These are phyloP conservation scores for Motacilla tschutschensis DNA, from an alignment of 2,113 vertebrate species.

Conservation along the genomic window DNA sequence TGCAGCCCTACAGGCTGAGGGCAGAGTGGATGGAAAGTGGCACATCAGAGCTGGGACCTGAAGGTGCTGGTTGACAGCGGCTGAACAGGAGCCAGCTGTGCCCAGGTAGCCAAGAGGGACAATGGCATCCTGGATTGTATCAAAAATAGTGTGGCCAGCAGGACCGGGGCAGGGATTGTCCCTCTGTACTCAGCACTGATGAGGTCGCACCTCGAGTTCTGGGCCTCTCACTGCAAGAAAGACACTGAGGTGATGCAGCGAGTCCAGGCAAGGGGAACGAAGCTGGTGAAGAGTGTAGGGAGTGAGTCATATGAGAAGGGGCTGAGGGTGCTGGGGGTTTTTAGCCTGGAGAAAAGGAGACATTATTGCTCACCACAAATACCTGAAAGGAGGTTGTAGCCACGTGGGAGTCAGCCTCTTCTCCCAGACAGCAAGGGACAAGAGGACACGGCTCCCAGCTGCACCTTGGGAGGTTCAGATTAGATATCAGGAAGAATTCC, in stretches of 20 bases:
- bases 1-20: neutral
- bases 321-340: neutral
- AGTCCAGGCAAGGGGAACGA: neutral
- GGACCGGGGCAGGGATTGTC: neutral
- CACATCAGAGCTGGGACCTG: no score
- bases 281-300: neutral
- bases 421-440: neutral
- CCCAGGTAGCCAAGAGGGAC: neutral
- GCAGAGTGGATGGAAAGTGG: neutral
- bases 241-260: neutral
- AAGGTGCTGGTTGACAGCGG: neutral
- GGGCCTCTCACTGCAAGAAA: neutral
- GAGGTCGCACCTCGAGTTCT: neutral
- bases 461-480: neutral
- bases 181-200: rapidly evolving
- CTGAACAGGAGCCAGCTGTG: neutral
- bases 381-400: neutral
- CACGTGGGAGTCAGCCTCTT: neutral
- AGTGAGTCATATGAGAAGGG: neutral
- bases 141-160: neutral
- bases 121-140: neutral
- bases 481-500: neutral
- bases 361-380: neutral
- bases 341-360: neutral
- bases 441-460: neutral